Percentiles rank a stretch among this genome's conserved stretches.
Conservation (phyloP, 2,113 vertebrate genomes). For the Gallinago undulata region DNA sequence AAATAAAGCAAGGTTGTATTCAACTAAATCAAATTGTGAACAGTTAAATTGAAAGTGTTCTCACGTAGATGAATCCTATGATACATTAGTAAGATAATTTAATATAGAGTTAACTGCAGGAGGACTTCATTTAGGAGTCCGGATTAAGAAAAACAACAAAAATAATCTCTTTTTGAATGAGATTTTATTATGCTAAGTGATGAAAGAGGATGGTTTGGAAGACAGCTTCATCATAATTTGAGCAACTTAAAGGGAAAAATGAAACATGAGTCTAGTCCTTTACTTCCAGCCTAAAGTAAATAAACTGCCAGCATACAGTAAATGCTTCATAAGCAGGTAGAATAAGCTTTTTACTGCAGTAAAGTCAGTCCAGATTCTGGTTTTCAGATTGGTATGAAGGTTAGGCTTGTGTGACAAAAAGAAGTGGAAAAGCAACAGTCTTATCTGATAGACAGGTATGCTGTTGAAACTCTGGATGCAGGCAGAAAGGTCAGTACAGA, state of each 20-base stretch:
- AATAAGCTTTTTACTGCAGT: neutral
- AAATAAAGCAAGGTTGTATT: constrained; percentile 24
- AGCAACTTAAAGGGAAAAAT: neutral
- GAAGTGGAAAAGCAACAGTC: neutral
- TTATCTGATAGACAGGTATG: neutral
- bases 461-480: rapidly evolving
- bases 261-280: neutral
- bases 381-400: neutral
- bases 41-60: constrained; percentile 3
- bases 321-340: neutral
- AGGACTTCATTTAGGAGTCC: constrained; percentile 14
- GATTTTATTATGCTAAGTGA: neutral
- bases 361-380: neutral
- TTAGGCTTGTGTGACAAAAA: neutral
- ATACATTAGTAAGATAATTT: constrained; percentile 27
- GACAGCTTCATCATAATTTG: neutral
- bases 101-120: constrained; percentile 1
- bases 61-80: neutral
- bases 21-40: constrained; percentile 34
- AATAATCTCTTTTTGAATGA: neutral
- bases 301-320: neutral
- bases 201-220: neutral
- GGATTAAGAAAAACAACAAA: constrained; percentile 13
- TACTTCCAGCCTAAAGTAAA: neutral
- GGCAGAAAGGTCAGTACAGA: rapidly evolving